phyloP scores from a whole-genome alignment of 1,140 invertebrate genomes.

The Colletes gigas region DNA sequence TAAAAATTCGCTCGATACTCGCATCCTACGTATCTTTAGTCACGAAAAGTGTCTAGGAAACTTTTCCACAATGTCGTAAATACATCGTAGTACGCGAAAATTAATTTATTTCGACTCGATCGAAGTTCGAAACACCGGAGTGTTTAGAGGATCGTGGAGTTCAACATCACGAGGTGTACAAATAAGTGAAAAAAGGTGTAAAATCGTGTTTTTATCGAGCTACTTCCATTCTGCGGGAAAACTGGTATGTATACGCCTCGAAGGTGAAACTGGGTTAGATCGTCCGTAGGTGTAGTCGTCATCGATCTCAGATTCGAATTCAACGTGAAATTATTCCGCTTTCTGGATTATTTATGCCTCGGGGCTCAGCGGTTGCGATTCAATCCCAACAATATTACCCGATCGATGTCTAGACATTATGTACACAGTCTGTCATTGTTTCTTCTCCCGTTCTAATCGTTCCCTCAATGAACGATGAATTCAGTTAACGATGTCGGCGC shows the following conservation, averaged over 20 bases:
- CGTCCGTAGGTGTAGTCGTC: conserved; percentile 55
- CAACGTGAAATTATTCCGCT: conserved; percentile 61
- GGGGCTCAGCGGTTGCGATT: conserved; percentile 10
- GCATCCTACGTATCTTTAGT: too few species aligned
- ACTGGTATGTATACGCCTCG: conserved; percentile 48
- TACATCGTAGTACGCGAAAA: not conserved
- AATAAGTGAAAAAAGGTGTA: conserved; percentile 43
- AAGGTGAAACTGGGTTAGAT: conserved; percentile 63
- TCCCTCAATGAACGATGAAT: not conserved
- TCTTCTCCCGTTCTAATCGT: not conserved
- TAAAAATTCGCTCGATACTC: too few species aligned
- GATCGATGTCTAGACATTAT: conserved; percentile 47
- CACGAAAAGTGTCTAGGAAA: too few species aligned
- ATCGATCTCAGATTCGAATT: conserved; percentile 66
- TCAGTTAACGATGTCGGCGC: not conserved
- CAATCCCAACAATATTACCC: conserved; percentile 38
- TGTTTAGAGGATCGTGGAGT: not conserved
- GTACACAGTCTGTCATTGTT: not conserved
- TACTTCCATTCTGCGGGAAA: conserved; percentile 26
- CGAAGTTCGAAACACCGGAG: not conserved
- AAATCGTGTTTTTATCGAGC: conserved; percentile 52
- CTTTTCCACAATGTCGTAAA: too few species aligned
- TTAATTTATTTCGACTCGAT: not conserved
- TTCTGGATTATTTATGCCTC: conserved; percentile 60
- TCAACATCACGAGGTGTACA: not conserved